A percentile compares a stretch with the other conserved stretches of the same genome.
Evolutionary conservation across 2,113 vertebrate genomes (phyloP).

Genomic region (Solea solea): DNA sequence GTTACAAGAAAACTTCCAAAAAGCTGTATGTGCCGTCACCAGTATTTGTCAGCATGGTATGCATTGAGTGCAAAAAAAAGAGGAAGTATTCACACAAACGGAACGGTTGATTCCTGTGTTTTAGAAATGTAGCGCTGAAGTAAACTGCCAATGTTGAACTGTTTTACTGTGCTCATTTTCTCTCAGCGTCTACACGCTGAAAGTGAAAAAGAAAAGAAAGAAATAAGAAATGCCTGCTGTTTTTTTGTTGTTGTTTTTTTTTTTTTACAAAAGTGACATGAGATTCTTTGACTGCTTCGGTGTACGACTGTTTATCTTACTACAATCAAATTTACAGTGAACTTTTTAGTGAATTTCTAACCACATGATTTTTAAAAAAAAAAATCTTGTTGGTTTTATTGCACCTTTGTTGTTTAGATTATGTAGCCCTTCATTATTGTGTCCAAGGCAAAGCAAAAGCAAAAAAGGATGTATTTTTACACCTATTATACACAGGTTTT

Average conservation of each 20-base stretch:
- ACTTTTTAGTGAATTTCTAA: constrained; percentile 5
- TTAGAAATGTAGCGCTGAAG: constrained; percentile 14
- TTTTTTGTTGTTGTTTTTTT: too few species aligned
- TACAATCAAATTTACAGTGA: constrained; percentile 1
- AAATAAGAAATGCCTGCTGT: background rate
- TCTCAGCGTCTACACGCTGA: constrained; percentile 26
- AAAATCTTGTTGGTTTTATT: constrained; percentile 7
- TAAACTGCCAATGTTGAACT: constrained; percentile 26
- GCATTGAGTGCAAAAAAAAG: constrained; percentile 10
- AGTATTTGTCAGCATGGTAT: constrained; percentile 1
- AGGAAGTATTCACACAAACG: constrained; percentile 23
- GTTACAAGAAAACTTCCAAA: constrained; percentile 12
- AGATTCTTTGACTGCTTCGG: constrained; percentile 29
- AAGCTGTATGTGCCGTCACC: constrained; percentile 9
- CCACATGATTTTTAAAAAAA: background rate
- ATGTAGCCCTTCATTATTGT: constrained; percentile 15
- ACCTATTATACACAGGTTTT: constrained; percentile 21
- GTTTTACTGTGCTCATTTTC: constrained; percentile 13
- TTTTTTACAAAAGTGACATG: background rate
- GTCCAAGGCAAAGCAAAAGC: constrained; percentile 4
- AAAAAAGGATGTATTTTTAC: constrained; percentile 19
- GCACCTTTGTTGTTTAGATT: constrained; percentile 31
- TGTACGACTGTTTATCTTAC: constrained; percentile 53
- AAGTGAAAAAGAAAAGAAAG: constrained; percentile 22
- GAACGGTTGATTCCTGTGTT: constrained; percentile 33